Evolutionary conservation across 1,140 invertebrate genomes (phyloP), one percentile per base, ranked within the genome.

Genomic region (Olivierus martensii): DNA sequence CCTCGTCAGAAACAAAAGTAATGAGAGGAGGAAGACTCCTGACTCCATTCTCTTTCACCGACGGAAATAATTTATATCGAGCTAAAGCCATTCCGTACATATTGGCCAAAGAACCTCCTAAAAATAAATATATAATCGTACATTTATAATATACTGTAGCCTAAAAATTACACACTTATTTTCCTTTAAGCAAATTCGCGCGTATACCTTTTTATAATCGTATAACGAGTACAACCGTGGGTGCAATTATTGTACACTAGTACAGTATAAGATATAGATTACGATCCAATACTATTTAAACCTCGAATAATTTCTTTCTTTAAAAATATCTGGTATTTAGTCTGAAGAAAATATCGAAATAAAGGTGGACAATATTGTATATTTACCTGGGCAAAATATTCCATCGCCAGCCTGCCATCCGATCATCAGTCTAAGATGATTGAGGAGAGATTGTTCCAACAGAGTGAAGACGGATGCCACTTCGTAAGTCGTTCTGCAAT

Each of bases 381-480:
- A n/a, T n/a, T n/a, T n/a, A 58, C 58, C 87, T 57, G 95, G 95
- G 22, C 92, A 88, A 52, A 99, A 76, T 56, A 98, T 96, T 1
- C 87, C 94, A 68, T 99, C 94, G 0, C 93, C 93, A 15, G 73
- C 65, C 14, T 77, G 71, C 42, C 74, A 75, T 5, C 95, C 94
- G 65, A 98, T 91, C 61, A 92, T 79, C 62, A 84, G 78, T 46
- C 90, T 75, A 92, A 98, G 97, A 68, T 91, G 88, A 22, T 81
- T 77, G 60, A 95, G 71, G 0, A 96, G 83, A 1, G 92, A 82
- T 60, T 84, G 86, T 70, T 99, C 95, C 90, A 99, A 96, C 9
- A 99, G 74, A 62, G 95, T 97, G 73, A 98, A 99, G 6, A 98
- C 93, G 0, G 95, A 94, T 0, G 93, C 89, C 45, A 98, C 96